Evolutionary conservation across 2,113 vertebrate genomes (phyloP).

Genomic region (Callospermophilus lateralis): DNA sequence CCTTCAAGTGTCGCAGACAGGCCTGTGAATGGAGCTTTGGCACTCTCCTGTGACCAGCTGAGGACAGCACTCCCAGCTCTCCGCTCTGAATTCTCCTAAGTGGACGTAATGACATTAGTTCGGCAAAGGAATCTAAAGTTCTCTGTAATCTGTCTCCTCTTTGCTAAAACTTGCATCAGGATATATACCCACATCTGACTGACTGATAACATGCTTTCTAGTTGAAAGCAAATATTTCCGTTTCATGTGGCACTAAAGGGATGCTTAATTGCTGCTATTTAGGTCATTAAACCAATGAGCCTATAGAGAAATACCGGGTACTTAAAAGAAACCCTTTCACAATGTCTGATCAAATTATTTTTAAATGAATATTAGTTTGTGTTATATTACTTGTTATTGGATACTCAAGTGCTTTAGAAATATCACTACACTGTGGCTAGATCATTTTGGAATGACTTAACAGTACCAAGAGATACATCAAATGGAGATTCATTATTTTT

Average conservation of each 20-base stretch:
- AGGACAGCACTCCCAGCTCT: neutral
- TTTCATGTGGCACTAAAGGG: neutral
- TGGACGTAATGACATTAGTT: slow-evolving; percentile 44
- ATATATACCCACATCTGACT: neutral
- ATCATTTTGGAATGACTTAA: slow-evolving; percentile 1
- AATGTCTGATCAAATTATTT: slow-evolving; percentile 32
- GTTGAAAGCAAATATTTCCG: slow-evolving; percentile 46
- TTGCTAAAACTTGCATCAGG: neutral
- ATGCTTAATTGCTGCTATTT: neutral
- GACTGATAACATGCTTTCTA: neutral
- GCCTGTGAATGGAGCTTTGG: slow-evolving; percentile 56
- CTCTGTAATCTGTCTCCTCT: neutral
- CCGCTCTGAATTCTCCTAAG: neutral
- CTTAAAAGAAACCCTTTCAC: slow-evolving; percentile 22
- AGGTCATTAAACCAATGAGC: neutral
- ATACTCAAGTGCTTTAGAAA: neutral
- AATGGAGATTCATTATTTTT: slow-evolving; percentile 5
- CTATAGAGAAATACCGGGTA: neutral
- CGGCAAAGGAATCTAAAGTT: slow-evolving; percentile 18
- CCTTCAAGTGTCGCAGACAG: neutral
- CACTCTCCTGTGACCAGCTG: slow-evolving; percentile 66
- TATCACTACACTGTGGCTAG: neutral
- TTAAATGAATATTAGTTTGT: neutral
- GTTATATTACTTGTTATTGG: neutral
- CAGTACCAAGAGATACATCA: neutral